phyloP scores from a whole-genome alignment of 2,888 invertebrate species.

The Julus scandinavius region DNA sequence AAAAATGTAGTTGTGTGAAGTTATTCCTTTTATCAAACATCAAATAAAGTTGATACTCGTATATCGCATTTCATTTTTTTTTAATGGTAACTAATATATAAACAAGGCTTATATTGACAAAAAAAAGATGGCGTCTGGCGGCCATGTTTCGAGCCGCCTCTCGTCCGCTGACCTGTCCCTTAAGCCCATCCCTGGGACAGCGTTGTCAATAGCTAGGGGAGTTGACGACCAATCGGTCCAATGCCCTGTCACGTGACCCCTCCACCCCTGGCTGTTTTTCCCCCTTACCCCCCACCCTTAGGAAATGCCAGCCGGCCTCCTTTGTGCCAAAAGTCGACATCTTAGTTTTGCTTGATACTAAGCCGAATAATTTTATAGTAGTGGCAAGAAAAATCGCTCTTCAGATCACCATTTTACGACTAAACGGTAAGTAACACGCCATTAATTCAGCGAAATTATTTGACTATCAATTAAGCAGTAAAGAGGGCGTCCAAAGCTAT shows the following conservation, averaged over 20 bases:
- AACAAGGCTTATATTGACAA: not conserved
- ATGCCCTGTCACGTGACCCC: conserved; percentile 38
- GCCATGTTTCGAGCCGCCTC: not conserved
- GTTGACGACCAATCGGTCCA: conserved; percentile 38
- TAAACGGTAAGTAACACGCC: conserved; percentile 39
- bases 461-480: conserved; percentile 12
- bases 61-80: not conserved
- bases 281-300: conserved; percentile 28
- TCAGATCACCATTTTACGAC: not conserved
- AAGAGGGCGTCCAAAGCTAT: not conserved
- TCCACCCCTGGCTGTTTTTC: not conserved
- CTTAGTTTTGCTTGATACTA: conserved; percentile 7
- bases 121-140: not conserved
- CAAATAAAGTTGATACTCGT: not conserved
- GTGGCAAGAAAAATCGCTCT: conserved; percentile 6
- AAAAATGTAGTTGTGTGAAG: not conserved
- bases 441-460: not conserved
- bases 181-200: conserved; percentile 29
- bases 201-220: conserved; percentile 29
- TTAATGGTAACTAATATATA: not conserved
- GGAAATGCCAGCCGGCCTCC: conserved; percentile 34
- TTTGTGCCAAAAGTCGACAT: conserved; percentile 6
- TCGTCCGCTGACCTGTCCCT: not conserved
- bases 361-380: conserved; percentile 24
- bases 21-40: not conserved